These are phyloP conservation scores for Crocidura indochinensis DNA, from an alignment of 2,797 vertebrate genomes.

Conservation along the genomic window DNA sequence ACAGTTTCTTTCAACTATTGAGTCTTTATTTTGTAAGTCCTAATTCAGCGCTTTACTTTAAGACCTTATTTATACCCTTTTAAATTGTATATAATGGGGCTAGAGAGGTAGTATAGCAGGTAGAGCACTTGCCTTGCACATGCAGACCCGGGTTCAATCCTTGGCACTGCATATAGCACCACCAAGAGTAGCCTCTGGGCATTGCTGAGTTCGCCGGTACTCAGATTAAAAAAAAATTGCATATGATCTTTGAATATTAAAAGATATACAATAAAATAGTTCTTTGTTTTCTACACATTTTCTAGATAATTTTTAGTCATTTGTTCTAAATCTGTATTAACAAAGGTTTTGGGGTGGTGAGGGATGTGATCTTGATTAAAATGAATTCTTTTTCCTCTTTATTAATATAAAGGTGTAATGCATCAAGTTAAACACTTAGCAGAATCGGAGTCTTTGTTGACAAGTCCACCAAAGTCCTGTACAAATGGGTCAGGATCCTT, in stretches of 20 bases:
- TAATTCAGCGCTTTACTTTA: neutral
- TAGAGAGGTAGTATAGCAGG: too few species aligned
- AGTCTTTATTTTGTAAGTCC: slow-evolving; percentile 39
- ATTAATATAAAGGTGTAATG: slow-evolving; percentile 95
- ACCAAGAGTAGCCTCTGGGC: too few species aligned
- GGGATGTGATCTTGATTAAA: slow-evolving; percentile 17
- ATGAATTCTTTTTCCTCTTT: slow-evolving; percentile 20
- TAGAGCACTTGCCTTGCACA: too few species aligned
- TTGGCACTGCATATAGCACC: too few species aligned
- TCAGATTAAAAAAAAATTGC: too few species aligned
- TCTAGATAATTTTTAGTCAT: neutral
- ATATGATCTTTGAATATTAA: slow-evolving; percentile 39
- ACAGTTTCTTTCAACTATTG: slow-evolving; percentile 51
- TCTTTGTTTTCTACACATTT: too few species aligned
- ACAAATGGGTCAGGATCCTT: slow-evolving; percentile 96
- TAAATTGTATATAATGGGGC: neutral
- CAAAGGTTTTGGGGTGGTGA: neutral
- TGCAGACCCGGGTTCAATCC: too few species aligned
- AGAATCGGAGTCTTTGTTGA: slow-evolving; percentile 97
- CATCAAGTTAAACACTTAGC: slow-evolving; percentile 99
- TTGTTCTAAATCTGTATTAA: neutral
- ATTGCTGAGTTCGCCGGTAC: too few species aligned
- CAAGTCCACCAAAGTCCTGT: slow-evolving; percentile 97
- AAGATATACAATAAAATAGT: slow-evolving; percentile 24
- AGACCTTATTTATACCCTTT: neutral